Conservation (phyloP, 2,888 invertebrate genomes). For the Idaea straminata region DNA sequence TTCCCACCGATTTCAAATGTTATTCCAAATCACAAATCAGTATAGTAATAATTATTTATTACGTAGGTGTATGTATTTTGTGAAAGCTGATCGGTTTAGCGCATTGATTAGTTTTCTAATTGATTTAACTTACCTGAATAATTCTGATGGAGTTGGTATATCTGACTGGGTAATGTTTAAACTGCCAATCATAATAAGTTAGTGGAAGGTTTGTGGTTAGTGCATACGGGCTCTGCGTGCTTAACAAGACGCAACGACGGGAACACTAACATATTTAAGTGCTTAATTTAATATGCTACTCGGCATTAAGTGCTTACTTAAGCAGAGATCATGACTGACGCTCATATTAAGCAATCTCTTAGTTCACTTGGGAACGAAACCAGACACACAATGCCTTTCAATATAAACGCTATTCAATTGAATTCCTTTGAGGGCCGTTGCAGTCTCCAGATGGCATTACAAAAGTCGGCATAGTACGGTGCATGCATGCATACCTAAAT, state of each 20-base stretch:
- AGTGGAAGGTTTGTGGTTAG: constrained; percentile 29
- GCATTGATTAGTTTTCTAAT: constrained; percentile 18
- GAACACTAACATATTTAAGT: constrained; percentile 31
- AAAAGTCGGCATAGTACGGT: constrained; percentile 8
- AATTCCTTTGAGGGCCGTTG: constrained; percentile 16
- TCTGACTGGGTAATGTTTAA: constrained; percentile 43
- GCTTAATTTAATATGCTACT: constrained; percentile 15
- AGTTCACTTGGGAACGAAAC: constrained; percentile 27
- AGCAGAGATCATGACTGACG: constrained; percentile 15
- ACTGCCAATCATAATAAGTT: constrained; percentile 64
- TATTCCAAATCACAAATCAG: neutral
- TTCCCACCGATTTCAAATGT: neutral
- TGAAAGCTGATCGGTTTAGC: neutral
- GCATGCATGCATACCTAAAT: constrained; percentile 30
- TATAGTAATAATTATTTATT: neutral
- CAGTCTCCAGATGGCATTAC: neutral
- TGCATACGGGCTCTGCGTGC: constrained; percentile 34
- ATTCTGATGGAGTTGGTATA: neutral
- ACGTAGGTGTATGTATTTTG: neutral
- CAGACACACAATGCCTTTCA: constrained; percentile 24
- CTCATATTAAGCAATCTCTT: constrained; percentile 22
- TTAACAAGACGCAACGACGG: constrained; percentile 32
- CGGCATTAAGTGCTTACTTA: constrained; percentile 25
- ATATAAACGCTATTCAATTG: constrained; percentile 21
- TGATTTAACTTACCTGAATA: constrained; percentile 7